Conservation (phyloP, 1,140 invertebrate species). For the Plodia interpunctella region DNA sequence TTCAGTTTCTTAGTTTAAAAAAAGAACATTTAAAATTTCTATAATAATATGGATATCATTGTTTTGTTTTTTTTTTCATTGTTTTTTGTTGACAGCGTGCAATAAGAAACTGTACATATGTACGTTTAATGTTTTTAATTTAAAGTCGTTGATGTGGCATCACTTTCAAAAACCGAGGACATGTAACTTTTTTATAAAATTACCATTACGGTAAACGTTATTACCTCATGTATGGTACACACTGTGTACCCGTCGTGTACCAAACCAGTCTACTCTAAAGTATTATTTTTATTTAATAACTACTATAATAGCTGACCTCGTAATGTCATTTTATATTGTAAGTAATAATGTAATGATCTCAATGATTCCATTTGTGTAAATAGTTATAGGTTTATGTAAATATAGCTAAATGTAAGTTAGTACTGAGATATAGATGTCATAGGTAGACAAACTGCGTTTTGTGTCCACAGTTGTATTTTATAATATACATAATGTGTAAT, state of each 20-base stretch:
- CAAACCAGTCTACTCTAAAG: conserved; percentile 65
- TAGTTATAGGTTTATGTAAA: conserved; percentile 53
- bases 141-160: neutral
- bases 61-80: neutral
- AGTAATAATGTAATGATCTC: conserved; percentile 71
- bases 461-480: neutral
- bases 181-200: conserved; percentile 13
- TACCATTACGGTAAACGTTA: conserved; percentile 10
- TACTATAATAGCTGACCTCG: conserved; percentile 48
- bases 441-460: conserved; percentile 9
- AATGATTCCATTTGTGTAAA: conserved; percentile 75
- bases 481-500: neutral
- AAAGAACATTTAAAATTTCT: no score
- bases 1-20: neutral
- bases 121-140: neutral
- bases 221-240: conserved; percentile 54
- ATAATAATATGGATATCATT: neutral
- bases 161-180: neutral
- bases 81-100: conserved; percentile 10
- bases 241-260: conserved; percentile 40
- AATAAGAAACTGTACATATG: conserved; percentile 10
- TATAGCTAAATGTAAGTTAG: conserved; percentile 39
- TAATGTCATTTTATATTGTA: conserved; percentile 53
- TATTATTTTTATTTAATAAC: conserved; percentile 63
- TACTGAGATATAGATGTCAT: conserved; percentile 23